These are phyloP conservation scores for Apodemus agrarius DNA, from an alignment of 2,797 vertebrate species.

Conservation along the genomic window DNA sequence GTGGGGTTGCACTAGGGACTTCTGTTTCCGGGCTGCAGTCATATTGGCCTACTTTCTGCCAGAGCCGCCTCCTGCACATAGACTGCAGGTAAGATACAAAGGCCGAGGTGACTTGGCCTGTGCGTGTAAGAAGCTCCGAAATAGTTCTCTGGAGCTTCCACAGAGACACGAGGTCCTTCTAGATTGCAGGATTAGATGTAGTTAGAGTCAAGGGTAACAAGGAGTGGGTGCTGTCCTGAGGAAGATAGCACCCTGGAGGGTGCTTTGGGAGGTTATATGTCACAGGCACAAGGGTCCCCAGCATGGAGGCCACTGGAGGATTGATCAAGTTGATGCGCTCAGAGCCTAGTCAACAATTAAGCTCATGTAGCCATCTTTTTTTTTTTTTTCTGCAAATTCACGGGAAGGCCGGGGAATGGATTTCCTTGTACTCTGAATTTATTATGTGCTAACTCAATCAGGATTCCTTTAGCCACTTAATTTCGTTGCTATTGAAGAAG, in stretches of 20 bases:
- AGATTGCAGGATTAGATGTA: not conserved
- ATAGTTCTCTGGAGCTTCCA: not conserved
- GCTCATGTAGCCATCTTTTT: slow-evolving; percentile 56
- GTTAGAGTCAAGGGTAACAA: not conserved
- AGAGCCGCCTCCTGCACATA: not conserved
- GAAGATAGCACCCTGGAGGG: not conserved
- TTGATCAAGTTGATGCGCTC: slow-evolving; percentile 49
- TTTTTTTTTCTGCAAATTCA: slow-evolving; percentile 59
- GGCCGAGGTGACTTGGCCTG: not conserved
- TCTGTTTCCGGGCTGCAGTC: not conserved
- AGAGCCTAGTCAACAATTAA: slow-evolving; percentile 71
- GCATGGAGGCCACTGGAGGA: slow-evolving; percentile 16
- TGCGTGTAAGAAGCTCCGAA: not conserved
- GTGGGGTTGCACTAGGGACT: not conserved
- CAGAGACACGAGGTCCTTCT: not conserved
- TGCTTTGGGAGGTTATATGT: not conserved
- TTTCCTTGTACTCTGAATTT: slow-evolving; percentile 77
- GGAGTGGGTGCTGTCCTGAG: not conserved
- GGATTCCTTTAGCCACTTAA: slow-evolving; percentile 74
- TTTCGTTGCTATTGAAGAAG: slow-evolving; percentile 66
- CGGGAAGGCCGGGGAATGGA: slow-evolving; percentile 65
- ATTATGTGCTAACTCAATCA: slow-evolving; percentile 77
- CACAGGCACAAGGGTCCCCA: not conserved
- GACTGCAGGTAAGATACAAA: not conserved
- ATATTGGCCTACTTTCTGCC: not conserved